Evolutionary conservation across 1,140 invertebrate genomes (phyloP), one percentile per base, ranked within the genome.

Genomic region (Rhynchophorus ferrugineus): DNA sequence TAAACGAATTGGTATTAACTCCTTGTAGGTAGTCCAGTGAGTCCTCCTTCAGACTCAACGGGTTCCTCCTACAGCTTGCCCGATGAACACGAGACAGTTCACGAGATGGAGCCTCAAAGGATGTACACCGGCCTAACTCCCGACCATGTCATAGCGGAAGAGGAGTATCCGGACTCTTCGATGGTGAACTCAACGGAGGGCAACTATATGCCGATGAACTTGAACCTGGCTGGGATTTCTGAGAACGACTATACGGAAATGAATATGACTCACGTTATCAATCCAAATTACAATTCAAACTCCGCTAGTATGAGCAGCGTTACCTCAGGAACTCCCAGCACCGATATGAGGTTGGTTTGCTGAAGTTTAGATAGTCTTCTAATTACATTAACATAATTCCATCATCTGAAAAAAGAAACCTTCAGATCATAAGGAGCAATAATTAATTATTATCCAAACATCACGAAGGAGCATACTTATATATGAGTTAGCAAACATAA

Each of bases 41-140:
- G 78, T 62, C 79, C 77, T 13, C 73, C 70, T n/a, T 76, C 75
- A 36, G 84, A 85, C 59, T 84, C 81, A 3, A 80, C 81, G 17
- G 82, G 82, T 14, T 83, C 81, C 0, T 84, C 82, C 3, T 68
- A 83, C 2, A 85, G 82, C 21, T 77, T 84, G 63, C 79, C 83
- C 51, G 82, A 84, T 35, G 73, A 75, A 8, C 38, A 54, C 1
- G 75, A 74, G 1, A 43, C 72, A 6, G 9, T 36, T n/a, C 38
- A 42, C 20, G 52, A 54, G 3, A 58, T 68, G 33, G 69, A 73
- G 50, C 66, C 71, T 47, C 36, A 58, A 44, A 17, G 58, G 54
- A 38, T 78, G 34, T 78, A 75, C 54, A 71, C 74, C 14, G 75
- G 78, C 2, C 64, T 79, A 14, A 81, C 80, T 0, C 79, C 81